These are phyloP conservation scores for Oscheius sp. DNA, from an alignment of 2,888 invertebrate genomes.

Conservation along the genomic window DNA sequence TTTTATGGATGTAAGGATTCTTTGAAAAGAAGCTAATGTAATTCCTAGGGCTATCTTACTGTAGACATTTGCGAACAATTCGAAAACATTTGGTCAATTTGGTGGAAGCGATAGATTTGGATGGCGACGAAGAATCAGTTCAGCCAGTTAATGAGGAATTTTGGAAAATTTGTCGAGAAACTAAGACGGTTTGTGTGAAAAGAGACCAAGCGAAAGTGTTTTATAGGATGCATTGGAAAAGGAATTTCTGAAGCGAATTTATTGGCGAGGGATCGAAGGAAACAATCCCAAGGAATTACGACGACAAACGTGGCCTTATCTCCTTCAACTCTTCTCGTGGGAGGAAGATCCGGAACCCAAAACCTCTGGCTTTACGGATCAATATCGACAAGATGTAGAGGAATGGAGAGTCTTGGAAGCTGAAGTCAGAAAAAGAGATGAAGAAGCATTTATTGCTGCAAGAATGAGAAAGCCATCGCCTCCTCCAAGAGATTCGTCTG, in stretches of 20 bases:
- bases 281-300: constrained; percentile 72
- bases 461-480: constrained; percentile 53
- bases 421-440: constrained; percentile 84
- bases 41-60: constrained; percentile 82
- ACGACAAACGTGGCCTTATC: constrained; percentile 69
- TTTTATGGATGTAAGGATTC: constrained; percentile 86
- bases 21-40: neutral
- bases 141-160: constrained; percentile 60
- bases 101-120: constrained; percentile 77
- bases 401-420: constrained; percentile 95
- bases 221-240: constrained; percentile 72
- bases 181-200: constrained; percentile 37
- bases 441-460: constrained; percentile 72
- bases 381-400: constrained; percentile 77
- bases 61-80: constrained; percentile 86
- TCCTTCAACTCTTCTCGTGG: constrained; percentile 64
- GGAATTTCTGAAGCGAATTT: constrained; percentile 84
- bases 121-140: constrained; percentile 33
- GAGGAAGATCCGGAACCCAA: constrained; percentile 54
- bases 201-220: constrained; percentile 4
- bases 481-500: constrained; percentile 55
- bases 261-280: constrained; percentile 84
- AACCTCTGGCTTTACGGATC: constrained; percentile 45
- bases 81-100: constrained; percentile 89
- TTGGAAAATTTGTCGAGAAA: constrained; percentile 57